Evolutionary conservation across 2,113 vertebrate genomes (phyloP).

Genomic region (Myotis davidii): DNA sequence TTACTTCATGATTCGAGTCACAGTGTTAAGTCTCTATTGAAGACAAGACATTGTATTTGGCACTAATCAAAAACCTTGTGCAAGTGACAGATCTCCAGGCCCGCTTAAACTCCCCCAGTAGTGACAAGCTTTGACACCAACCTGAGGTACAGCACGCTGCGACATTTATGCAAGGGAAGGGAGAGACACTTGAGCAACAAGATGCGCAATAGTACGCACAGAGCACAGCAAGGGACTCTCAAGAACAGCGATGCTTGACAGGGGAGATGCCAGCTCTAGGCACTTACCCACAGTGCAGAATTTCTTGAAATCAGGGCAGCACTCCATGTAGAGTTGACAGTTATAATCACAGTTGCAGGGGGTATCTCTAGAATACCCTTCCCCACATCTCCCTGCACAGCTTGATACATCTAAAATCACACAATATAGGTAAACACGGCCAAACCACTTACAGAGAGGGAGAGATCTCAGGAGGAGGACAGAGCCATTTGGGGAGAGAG

Average conservation of each 20-base stretch:
- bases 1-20: not conserved
- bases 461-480: not conserved
- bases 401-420: constrained; percentile 88
- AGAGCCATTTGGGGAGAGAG: not conserved
- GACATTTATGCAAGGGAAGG: constrained; percentile 50
- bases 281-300: constrained; percentile 91
- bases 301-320: constrained; percentile 92
- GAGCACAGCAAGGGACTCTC: not conserved
- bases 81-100: not conserved
- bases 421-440: constrained; percentile 83
- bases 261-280: constrained; percentile 19
- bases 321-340: constrained; percentile 93
- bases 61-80: not conserved
- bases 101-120: not conserved
- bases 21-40: not conserved
- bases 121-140: not conserved
- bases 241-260: not conserved
- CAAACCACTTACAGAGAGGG: constrained; percentile 8
- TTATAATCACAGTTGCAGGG: constrained; percentile 94
- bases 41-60: constrained; percentile 1
- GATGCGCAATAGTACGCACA: constrained; percentile 13
- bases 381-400: constrained; percentile 94
- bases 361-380: constrained; percentile 90
- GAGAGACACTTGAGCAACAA: constrained; percentile 52
- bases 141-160: not conserved